A percentile compares a stretch with the other conserved stretches of the same genome.
These are phyloP conservation scores for Halichoeres trimaculatus DNA, from an alignment of 2,113 vertebrate species.

Conservation along the genomic window DNA sequence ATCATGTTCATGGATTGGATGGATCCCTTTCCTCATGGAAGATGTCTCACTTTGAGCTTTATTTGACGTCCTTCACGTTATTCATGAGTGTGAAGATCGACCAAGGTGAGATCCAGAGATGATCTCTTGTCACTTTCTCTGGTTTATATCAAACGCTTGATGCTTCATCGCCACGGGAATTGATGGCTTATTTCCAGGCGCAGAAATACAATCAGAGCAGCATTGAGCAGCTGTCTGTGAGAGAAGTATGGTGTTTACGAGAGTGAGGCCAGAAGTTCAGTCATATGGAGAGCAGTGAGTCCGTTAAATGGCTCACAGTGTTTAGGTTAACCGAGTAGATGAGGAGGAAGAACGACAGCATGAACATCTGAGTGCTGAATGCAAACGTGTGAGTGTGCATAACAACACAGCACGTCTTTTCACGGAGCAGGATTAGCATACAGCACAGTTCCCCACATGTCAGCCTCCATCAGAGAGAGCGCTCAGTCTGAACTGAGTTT, in stretches of 20 bases:
- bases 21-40: neutral
- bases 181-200: conserved; percentile 73
- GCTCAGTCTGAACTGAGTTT: conserved; percentile 72
- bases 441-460: conserved; percentile 64
- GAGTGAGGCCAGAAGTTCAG: conserved; percentile 43
- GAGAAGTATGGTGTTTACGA: conserved; percentile 72
- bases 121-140: conserved; percentile 73
- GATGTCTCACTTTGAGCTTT: conserved; percentile 33
- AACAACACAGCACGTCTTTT: conserved; percentile 22
- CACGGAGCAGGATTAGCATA: conserved; percentile 57
- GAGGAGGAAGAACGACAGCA: conserved; percentile 2
- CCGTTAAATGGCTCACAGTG: conserved; percentile 35
- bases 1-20: conserved; percentile 8
- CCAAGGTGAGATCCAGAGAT: conserved; percentile 63
- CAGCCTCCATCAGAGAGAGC: conserved; percentile 70
- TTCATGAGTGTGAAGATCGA: conserved; percentile 50
- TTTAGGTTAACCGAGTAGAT: conserved; percentile 24
- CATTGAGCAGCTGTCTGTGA: conserved; percentile 76
- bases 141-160: conserved; percentile 70
- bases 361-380: conserved; percentile 37
- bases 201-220: conserved; percentile 75
- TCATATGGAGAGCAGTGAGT: conserved; percentile 38
- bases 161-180: conserved; percentile 66
- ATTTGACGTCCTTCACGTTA: conserved; percentile 55
- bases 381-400: conserved; percentile 40